Evolutionary conservation across 2,797 vertebrate genomes (phyloP).

Genomic region (Cyprinodon diabolis): DNA sequence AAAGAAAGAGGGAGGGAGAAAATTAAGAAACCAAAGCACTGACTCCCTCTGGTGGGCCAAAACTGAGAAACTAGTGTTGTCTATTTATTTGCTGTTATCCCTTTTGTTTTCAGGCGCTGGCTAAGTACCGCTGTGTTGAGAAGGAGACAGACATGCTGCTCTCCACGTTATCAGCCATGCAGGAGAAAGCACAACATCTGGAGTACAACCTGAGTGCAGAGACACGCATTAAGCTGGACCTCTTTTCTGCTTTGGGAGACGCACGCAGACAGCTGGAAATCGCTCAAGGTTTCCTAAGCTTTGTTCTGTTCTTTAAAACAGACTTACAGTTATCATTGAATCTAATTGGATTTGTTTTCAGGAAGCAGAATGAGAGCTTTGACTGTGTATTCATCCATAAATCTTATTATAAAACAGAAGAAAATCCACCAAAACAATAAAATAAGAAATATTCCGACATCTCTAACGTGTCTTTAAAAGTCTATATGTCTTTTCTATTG

Average conservation of each 20-base stretch:
- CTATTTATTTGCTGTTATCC: constrained; percentile 5
- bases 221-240: constrained; percentile 86
- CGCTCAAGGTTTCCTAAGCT: constrained; percentile 75
- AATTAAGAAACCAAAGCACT: constrained; percentile 57
- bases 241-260: constrained; percentile 85
- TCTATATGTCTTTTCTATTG: neutral
- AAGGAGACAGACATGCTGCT: constrained; percentile 83
- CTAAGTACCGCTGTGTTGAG: constrained; percentile 78
- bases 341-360: neutral
- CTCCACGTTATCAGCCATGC: constrained; percentile 83
- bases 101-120: constrained; percentile 66
- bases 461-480: neutral
- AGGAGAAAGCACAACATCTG: constrained; percentile 86
- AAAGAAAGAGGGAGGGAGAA: constrained; percentile 1
- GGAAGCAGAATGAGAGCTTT: neutral
- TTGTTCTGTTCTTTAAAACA: neutral
- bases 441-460: neutral
- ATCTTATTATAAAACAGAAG: neutral
- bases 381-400: neutral
- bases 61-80: neutral
- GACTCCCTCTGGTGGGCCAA: constrained; percentile 14
- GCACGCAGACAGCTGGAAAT: constrained; percentile 85
- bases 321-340: neutral
- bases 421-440: neutral
- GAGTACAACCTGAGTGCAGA: constrained; percentile 87